Conservation (phyloP, 2,888 invertebrate species). For the Sussaba pulchella region DNA sequence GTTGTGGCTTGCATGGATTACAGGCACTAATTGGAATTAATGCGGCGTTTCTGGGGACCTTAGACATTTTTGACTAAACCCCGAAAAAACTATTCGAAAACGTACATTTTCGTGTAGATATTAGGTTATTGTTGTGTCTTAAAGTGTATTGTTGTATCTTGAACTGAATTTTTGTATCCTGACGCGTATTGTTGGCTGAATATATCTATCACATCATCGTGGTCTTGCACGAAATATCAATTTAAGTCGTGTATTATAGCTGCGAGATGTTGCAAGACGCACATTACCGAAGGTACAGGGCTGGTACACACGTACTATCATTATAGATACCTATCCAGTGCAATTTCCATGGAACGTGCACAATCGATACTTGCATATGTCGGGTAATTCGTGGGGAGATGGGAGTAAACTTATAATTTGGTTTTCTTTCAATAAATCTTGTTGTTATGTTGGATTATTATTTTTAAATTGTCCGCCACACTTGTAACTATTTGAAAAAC, state of each 20-base stretch:
- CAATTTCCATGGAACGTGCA: conserved; percentile 22
- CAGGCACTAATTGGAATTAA: conserved; percentile 4
- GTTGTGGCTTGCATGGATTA: neutral
- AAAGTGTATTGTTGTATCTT: too few species aligned
- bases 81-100: conserved; percentile 32
- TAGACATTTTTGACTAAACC: conserved; percentile 4
- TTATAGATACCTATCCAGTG: conserved; percentile 50
- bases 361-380: conserved; percentile 43
- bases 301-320: conserved; percentile 66
- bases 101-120: neutral
- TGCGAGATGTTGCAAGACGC: conserved; percentile 67
- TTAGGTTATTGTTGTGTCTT: conserved; percentile 30
- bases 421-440: too few species aligned
- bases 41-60: neutral
- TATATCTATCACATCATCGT: conserved; percentile 36
- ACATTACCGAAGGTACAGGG: conserved; percentile 62
- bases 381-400: conserved; percentile 11
- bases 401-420: too few species aligned
- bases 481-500: too few species aligned
- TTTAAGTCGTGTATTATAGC: too few species aligned
- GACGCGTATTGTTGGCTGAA: conserved; percentile 34
- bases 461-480: too few species aligned
- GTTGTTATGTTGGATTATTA: too few species aligned
- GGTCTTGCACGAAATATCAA: too few species aligned
- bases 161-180: too few species aligned